Conservation (phyloP, 2,113 vertebrate genomes). For the Mobula birostris region DNA sequence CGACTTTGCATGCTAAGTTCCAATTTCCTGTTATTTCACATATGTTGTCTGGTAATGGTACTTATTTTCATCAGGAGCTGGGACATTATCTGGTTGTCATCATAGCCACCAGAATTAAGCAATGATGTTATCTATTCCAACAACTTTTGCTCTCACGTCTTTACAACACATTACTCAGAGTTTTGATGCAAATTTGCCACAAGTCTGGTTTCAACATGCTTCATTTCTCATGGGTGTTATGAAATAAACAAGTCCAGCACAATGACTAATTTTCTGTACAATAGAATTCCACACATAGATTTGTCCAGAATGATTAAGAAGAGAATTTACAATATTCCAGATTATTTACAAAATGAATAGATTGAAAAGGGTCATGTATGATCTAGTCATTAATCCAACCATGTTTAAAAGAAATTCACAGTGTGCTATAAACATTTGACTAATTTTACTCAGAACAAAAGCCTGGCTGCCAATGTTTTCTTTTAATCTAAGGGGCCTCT, state of each 20-base stretch:
- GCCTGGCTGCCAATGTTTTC: not conserved
- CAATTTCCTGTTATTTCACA: conserved; percentile 64
- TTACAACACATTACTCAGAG: conserved; percentile 54
- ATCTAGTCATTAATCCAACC: conserved; percentile 38
- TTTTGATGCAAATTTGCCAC: conserved; percentile 52
- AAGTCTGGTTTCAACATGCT: conserved; percentile 50
- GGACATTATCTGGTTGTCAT: conserved; percentile 68
- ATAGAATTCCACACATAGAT: conserved; percentile 55
- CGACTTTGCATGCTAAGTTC: conserved; percentile 62
- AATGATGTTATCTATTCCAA: conserved; percentile 60
- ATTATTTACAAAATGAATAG: conserved; percentile 52
- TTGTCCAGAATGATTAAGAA: conserved; percentile 59
- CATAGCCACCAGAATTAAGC: conserved; percentile 61
- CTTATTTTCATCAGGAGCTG: conserved; percentile 49
- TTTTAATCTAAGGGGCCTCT: not conserved
- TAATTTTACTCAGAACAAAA: not conserved
- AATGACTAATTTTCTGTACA: conserved; percentile 53
- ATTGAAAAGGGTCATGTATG: conserved; percentile 51
- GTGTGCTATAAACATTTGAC: not conserved
- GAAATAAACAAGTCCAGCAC: conserved; percentile 64
- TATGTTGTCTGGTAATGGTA: conserved; percentile 53
- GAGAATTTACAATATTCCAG: conserved; percentile 42
- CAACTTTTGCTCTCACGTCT: conserved; percentile 54
- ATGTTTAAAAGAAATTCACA: not conserved
- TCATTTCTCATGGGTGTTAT: conserved; percentile 52